Percentiles rank a stretch among this genome's conserved stretches.
These are phyloP conservation scores for Chamaetylas fuelleborni DNA, from an alignment of 2,113 vertebrate species.

Conservation along the genomic window DNA sequence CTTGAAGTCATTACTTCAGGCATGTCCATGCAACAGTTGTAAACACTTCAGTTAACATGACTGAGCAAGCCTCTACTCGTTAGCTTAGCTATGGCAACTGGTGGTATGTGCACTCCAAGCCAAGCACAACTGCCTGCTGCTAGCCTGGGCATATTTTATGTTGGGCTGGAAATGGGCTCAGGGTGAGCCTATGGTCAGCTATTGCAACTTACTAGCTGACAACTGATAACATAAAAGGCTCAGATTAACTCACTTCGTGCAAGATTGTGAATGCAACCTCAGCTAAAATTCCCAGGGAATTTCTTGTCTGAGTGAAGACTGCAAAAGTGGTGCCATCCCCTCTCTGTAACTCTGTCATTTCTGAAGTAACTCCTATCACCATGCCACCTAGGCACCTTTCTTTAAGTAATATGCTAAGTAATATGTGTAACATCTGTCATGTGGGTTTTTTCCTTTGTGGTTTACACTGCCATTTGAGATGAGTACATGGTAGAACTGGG, in stretches of 20 bases:
- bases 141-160: background rate
- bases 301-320: background rate
- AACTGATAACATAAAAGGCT: background rate
- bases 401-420: background rate
- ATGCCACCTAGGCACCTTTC: background rate
- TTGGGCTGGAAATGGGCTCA: background rate
- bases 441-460: background rate
- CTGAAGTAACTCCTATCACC: background rate
- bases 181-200: background rate
- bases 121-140: background rate
- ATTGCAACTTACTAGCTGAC: background rate
- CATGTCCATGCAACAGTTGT: background rate
- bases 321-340: background rate
- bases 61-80: background rate
- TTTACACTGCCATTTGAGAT: background rate
- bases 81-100: background rate
- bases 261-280: background rate
- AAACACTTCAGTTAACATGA: background rate
- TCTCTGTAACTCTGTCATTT: background rate
- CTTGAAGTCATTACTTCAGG: background rate
- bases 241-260: background rate
- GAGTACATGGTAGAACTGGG: background rate
- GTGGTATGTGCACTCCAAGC: background rate
- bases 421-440: background rate
- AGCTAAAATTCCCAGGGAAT: background rate